These are phyloP conservation scores for Copidosoma aretas DNA, from an alignment of 2,888 invertebrate species.

Conservation along the genomic window DNA sequence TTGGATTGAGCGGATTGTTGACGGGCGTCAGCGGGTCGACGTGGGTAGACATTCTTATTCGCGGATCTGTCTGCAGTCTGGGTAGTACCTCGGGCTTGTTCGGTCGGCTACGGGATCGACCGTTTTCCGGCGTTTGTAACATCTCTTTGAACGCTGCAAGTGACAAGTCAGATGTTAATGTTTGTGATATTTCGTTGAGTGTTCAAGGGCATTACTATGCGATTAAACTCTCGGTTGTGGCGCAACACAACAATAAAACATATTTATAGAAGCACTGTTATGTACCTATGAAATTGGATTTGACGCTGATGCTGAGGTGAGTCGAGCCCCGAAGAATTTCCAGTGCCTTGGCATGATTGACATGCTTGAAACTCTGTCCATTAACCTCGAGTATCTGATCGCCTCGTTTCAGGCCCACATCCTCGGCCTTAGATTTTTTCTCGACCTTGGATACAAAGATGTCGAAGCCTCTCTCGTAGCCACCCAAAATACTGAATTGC, in stretches of 20 bases:
- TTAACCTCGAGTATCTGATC: slow-evolving; percentile 99
- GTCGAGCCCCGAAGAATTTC: slow-evolving; percentile 93
- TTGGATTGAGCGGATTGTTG: slow-evolving; percentile 49
- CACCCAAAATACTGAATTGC: slow-evolving; percentile 92
- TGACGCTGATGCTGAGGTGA: slow-evolving; percentile 94
- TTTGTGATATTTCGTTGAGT: too few species aligned
- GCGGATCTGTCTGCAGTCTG: slow-evolving; percentile 68
- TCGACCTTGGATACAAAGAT: slow-evolving; percentile 96
- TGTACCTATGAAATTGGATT: slow-evolving; percentile 88
- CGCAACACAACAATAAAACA: too few species aligned
- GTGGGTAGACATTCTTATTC: slow-evolving; percentile 77
- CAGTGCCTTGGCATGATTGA: slow-evolving; percentile 88
- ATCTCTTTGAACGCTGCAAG: slow-evolving; percentile 71
- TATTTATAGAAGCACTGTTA: slow-evolving; percentile 20
- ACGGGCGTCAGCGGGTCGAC: slow-evolving; percentile 53
- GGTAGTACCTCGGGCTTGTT: slow-evolving; percentile 62
- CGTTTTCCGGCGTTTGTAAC: slow-evolving; percentile 79
- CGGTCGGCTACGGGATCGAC: slow-evolving; percentile 71
- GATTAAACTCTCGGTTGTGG: too few species aligned
- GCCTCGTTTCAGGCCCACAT: slow-evolving; percentile 93
- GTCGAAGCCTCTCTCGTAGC: slow-evolving; percentile 89
- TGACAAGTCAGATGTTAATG: too few species aligned
- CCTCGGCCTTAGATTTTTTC: slow-evolving; percentile 90
- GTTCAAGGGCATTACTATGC: too few species aligned
- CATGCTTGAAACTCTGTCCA: slow-evolving; percentile 94